A percentile compares a stretch with the other conserved stretches of the same genome.
phyloP scores from a whole-genome alignment of 2,113 vertebrate species.

The Origma solitaria region DNA sequence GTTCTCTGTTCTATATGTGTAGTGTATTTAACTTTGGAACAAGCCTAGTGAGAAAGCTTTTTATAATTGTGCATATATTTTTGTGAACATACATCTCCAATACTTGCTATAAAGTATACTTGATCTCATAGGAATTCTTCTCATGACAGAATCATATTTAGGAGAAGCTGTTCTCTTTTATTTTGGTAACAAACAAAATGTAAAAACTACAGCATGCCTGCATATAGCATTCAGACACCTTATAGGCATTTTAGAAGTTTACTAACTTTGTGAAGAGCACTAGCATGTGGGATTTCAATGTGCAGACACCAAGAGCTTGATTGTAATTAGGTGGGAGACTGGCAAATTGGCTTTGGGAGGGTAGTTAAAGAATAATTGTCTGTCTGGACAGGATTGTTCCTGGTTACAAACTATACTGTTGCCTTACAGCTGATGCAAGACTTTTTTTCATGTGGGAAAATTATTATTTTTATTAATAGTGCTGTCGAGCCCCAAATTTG shows the following conservation, averaged over 20 bases:
- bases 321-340: conserved; percentile 32
- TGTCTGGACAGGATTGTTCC: conserved; percentile 7
- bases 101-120: not conserved
- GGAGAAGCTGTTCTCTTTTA: not conserved
- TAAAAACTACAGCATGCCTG: not conserved
- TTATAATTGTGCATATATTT: not conserved
- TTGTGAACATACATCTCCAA: not conserved
- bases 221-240: not conserved
- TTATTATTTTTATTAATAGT: not conserved
- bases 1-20: not conserved
- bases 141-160: not conserved
- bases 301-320: not conserved
- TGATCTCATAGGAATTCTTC: not conserved
- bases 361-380: conserved; percentile 32
- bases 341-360: conserved; percentile 17
- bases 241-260: not conserved
- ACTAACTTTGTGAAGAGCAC: not conserved
- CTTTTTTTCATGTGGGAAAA: not conserved
- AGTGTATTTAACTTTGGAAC: not conserved
- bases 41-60: not conserved
- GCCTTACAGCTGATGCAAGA: not conserved
- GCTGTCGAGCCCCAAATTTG: not conserved
- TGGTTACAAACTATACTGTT: not conserved
- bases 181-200: not conserved
- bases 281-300: not conserved